Percentiles rank a stretch among this genome's conserved stretches.
Conservation (phyloP, 2,888 invertebrate genomes). For the Chymomyza procnemis region DNA sequence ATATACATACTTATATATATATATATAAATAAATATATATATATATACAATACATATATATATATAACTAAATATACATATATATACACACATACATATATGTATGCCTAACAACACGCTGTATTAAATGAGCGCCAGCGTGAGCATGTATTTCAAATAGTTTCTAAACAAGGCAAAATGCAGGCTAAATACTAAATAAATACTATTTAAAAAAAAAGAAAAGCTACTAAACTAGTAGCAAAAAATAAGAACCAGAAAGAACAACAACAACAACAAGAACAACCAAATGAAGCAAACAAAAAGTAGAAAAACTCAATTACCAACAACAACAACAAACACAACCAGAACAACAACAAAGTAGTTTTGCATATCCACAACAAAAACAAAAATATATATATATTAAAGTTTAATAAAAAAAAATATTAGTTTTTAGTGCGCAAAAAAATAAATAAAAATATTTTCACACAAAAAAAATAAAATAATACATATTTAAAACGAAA, state of each 20-base stretch:
- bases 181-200: slow-evolving; percentile 50
- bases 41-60: slow-evolving; percentile 40
- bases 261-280: slow-evolving; percentile 23
- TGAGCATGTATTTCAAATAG: slow-evolving; percentile 21
- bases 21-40: slow-evolving; percentile 37
- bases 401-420: slow-evolving; percentile 7
- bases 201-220: slow-evolving; percentile 45
- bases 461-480: slow-evolving; percentile 34
- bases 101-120: slow-evolving; percentile 29
- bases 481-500: slow-evolving; percentile 13
- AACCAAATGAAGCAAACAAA: slow-evolving; percentile 45
- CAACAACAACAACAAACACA: slow-evolving; percentile 40
- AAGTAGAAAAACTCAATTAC: slow-evolving; percentile 39
- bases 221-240: slow-evolving; percentile 33
- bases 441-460: slow-evolving; percentile 47
- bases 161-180: slow-evolving; percentile 35
- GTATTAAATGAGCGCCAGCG: background rate
- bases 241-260: background rate
- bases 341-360: slow-evolving; percentile 75
- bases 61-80: slow-evolving; percentile 35
- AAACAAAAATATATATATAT: slow-evolving; percentile 31
- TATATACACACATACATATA: slow-evolving; percentile 43
- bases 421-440: slow-evolving; percentile 15
- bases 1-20: slow-evolving; percentile 44
- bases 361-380: slow-evolving; percentile 74